Evolutionary conservation across 2,113 vertebrate species (phyloP), one percentile per base, ranked within the genome.

Genomic region (Gopherus flavomarginatus): DNA sequence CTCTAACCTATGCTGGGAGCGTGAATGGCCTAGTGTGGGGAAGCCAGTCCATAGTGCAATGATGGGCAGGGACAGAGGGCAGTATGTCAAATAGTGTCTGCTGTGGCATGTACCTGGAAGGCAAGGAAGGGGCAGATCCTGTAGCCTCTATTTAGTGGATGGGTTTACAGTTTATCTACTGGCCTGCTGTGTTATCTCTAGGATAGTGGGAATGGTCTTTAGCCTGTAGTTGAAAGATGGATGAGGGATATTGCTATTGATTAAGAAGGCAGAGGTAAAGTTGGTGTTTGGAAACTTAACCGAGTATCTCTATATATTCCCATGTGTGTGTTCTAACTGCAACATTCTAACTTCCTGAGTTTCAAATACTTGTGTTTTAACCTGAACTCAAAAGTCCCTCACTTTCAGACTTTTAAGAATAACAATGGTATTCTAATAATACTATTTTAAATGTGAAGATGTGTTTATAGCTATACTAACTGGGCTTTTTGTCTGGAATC

Each of bases 401-500:
- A 3, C 83, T 93, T 91, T 52, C 26, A 47, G 27, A 53, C 78
- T 75, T 54, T 82, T 87, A 89, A 84, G 35, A 90, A 82, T 19
- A n/a, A n/a, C 79, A 95, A 96, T 83, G 21, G 4, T 35, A 14
- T 62, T 38, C 56, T 92, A 19, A 93, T 90, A 92, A 85, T 85
- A 38, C 50, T 65, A 19, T 54, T 84, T 93, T 54, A 90, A 89
- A 80, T 53, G 44, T 26, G 62, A 85, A 82, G 1, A 86, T 77
- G 50, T 91, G 84, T 96, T 96, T 95, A 97, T 94, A 96, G 31
- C 54, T 82, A 11, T 93, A 90, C 19, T 81, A 86, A 88, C 83
- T 83, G 38, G 75, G 82, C 16, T 50, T 95, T 89, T 83, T 83
- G 65, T 88, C 24, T 47, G 75, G 42, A 47, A 47, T 47, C 38